Conservation (phyloP, 2,797 vertebrate genomes). For the Poecilia wingei region DNA sequence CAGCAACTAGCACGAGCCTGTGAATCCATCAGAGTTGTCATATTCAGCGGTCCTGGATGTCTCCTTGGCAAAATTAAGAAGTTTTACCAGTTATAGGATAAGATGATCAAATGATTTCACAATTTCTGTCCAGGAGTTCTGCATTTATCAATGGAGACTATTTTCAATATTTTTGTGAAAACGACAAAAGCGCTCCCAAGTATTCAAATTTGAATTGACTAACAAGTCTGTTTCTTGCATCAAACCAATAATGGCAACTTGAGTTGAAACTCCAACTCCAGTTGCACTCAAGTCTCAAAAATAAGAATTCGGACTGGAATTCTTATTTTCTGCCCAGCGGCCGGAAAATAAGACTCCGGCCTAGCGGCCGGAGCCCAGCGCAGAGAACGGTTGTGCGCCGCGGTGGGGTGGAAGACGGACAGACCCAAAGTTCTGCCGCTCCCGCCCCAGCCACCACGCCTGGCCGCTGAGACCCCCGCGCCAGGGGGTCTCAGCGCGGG, state of each 20-base stretch:
- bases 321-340: too few species aligned
- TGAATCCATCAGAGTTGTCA: constrained; percentile 30
- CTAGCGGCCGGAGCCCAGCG: too few species aligned
- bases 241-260: neutral
- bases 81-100: constrained; percentile 13
- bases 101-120: constrained; percentile 3
- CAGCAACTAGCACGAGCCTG: constrained; percentile 44
- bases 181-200: neutral
- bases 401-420: too few species aligned
- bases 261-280: neutral
- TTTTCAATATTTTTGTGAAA: neutral
- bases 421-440: too few species aligned
- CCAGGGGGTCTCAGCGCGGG: too few species aligned
- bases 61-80: constrained; percentile 37
- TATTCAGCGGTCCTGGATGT: constrained; percentile 23
- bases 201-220: neutral
- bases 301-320: neutral
- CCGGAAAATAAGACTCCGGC: too few species aligned
- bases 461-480: too few species aligned
- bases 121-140: constrained; percentile 27
- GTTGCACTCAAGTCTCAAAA: neutral
- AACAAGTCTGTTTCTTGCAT: constrained; percentile 1
- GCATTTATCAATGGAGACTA: neutral
- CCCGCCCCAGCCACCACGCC: too few species aligned
- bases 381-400: too few species aligned